Base-by-base conservation (phyloP, 2,888 invertebrate species). In the Xanthia icteritia region DNA sequence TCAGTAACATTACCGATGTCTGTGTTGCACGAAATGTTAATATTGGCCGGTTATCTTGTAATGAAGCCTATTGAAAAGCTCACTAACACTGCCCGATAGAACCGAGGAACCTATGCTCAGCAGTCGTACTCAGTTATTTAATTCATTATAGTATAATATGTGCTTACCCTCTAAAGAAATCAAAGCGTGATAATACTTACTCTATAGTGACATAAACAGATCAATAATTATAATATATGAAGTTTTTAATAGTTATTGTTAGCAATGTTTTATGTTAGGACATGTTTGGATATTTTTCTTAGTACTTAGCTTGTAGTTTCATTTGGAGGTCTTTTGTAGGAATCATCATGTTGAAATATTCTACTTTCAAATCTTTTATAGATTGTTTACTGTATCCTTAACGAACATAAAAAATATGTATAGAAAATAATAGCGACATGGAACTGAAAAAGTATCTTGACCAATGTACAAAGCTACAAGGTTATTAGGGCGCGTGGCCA, bases 151-250 rank as follows among this genome's bases (percentile, higher is more conserved):
- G 54, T 20, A 20, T 31, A 39, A 39, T 45, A 15, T 8, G 15
- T 64, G 27, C 64, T 75, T 65, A 65, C 75, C 77, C 77, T 64
- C 51, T 11, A 56, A 69, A 71, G 13, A 58, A 45, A 76, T 60
- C 31, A 13, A 56, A 42, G 15, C 70, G 73, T 60, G 60, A 68
- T 61, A 66, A 58, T 74, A 73, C 60, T 45, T 69, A 69, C 64
- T 45, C 31, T 73, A 48, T 72, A 73, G 64, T 86, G 82, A 79
- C 86, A 71, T 86, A 84, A 82, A 85, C 88, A 82, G 67, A 90
- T 85, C 80, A 84, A 82, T 85, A 86, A 82, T 84, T 86, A 86
- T 89, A 90, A 89, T 90, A 90, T 89, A 90, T 90, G 79, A 89
- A 85, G 78, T 88, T 88, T 82, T 84, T 82, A 86, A 67, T 89